Evolutionary conservation across 2,113 vertebrate genomes (phyloP).

Genomic region (Xiphophorus couchianus): DNA sequence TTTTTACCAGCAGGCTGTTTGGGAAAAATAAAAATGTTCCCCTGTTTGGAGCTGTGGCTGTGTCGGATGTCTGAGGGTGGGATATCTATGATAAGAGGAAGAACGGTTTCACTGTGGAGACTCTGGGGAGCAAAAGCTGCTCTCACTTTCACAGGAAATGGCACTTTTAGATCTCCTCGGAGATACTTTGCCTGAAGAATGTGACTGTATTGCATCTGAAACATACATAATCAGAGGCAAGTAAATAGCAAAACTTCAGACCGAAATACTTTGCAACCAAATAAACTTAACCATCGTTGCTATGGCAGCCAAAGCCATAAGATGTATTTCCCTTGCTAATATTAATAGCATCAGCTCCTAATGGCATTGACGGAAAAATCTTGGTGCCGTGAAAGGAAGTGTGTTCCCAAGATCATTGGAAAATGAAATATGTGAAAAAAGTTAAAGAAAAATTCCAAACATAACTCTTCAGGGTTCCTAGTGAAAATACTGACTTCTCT

Average conservation of each 20-base stretch:
- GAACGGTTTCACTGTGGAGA: slow-evolving; percentile 49
- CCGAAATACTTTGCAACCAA: slow-evolving; percentile 34
- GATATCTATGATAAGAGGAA: slow-evolving; percentile 63
- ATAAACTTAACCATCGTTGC: slow-evolving; percentile 42
- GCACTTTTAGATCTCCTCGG: slow-evolving; percentile 58
- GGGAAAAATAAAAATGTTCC: slow-evolving; percentile 51
- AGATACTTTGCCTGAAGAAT: slow-evolving; percentile 50
- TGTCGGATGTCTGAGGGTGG: slow-evolving; percentile 61
- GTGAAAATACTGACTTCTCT: slow-evolving; percentile 16
- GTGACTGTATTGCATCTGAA: slow-evolving; percentile 51
- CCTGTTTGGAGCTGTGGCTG: slow-evolving; percentile 54
- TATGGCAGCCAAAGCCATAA: slow-evolving; percentile 48
- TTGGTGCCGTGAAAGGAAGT: slow-evolving; percentile 17
- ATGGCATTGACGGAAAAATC: slow-evolving; percentile 2
- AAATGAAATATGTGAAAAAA: slow-evolving; percentile 14
- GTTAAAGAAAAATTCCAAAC: slow-evolving; percentile 2
- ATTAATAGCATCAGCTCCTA: slow-evolving; percentile 17
- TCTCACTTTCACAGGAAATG: slow-evolving; percentile 69
- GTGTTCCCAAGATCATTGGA: slow-evolving; percentile 25
- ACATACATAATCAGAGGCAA: slow-evolving; percentile 16
- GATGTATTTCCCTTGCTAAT: slow-evolving; percentile 8
- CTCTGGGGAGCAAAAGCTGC: slow-evolving; percentile 57
- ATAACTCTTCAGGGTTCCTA: slow-evolving; percentile 26
- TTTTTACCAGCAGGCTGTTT: slow-evolving; percentile 37
- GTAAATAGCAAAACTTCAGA: slow-evolving; percentile 26